Conservation (phyloP, 2,113 vertebrate genomes). For the Mustelus asterias region DNA sequence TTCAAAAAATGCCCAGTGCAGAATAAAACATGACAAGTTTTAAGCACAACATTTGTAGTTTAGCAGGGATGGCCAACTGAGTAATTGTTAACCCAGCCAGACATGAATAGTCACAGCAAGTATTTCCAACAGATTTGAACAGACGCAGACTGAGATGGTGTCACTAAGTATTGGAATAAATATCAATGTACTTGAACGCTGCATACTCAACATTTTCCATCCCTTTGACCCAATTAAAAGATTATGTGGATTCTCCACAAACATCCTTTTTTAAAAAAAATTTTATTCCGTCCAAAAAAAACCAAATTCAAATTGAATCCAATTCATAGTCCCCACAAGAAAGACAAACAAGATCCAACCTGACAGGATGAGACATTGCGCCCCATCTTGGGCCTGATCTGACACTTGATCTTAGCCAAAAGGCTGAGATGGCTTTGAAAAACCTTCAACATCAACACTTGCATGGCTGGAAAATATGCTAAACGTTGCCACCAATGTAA, state of each 20-base stretch:
- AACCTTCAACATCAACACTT: background rate
- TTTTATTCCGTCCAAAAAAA: too few relatives aligned
- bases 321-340: too few relatives aligned
- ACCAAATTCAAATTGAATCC: too few relatives aligned
- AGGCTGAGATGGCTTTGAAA: too few relatives aligned
- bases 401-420: too few relatives aligned
- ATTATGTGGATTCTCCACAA: background rate
- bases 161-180: background rate
- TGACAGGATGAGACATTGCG: too few relatives aligned
- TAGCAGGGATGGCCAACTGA: background rate
- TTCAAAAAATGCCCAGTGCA: background rate
- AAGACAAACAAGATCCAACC: too few relatives aligned
- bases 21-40: constrained; percentile 6
- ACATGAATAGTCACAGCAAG: background rate
- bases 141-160: background rate
- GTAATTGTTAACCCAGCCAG: background rate
- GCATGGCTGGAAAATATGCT: background rate
- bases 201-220: background rate
- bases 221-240: background rate
- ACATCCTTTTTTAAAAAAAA: background rate
- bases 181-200: background rate
- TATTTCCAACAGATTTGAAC: background rate
- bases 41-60: constrained; percentile 10
- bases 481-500: background rate
- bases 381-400: too few relatives aligned